A percentile compares a stretch with the other conserved stretches of the same genome.
phyloP scores from a whole-genome alignment of 2,113 vertebrate genomes.

The Trochalopteron elliotii region DNA sequence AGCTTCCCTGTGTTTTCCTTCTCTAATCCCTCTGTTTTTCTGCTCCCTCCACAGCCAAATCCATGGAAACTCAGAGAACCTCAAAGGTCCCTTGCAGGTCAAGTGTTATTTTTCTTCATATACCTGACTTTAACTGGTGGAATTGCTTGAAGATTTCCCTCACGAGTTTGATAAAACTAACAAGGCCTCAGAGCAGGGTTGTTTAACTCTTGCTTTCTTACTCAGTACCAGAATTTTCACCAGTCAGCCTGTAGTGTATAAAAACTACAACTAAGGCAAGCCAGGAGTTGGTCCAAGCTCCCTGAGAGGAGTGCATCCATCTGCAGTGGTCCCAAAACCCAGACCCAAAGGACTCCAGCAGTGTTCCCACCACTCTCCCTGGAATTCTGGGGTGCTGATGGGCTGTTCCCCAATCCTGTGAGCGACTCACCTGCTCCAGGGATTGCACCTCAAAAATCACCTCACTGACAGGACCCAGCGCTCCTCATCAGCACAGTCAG shows the following conservation, averaged over 20 bases:
- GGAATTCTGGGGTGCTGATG: not conserved
- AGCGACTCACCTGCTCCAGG: fast-evolving
- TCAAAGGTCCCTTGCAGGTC: not conserved
- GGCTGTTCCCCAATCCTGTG: not conserved
- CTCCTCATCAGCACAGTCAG: not conserved
- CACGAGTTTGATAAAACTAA: not conserved
- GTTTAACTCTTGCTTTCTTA: not conserved
- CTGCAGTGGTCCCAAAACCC: not conserved
- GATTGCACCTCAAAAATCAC: not conserved
- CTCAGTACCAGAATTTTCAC: not conserved
- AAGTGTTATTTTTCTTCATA: not conserved
- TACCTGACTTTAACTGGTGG: not conserved
- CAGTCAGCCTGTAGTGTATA: not conserved
- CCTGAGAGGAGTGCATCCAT: not conserved
- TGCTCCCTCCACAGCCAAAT: not conserved
- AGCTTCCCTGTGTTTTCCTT: not conserved
- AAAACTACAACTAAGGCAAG: not conserved
- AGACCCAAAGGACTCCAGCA: not conserved
- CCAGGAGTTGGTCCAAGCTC: not conserved
- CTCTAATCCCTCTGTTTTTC: not conserved
- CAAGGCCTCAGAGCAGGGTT: not conserved
- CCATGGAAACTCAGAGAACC: not conserved
- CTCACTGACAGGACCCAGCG: not conserved
- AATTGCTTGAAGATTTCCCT: not conserved
- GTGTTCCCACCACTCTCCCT: not conserved